These are phyloP conservation scores for Cirrhinus molitorella DNA, from an alignment of 2,797 vertebrate species.

Conservation along the genomic window DNA sequence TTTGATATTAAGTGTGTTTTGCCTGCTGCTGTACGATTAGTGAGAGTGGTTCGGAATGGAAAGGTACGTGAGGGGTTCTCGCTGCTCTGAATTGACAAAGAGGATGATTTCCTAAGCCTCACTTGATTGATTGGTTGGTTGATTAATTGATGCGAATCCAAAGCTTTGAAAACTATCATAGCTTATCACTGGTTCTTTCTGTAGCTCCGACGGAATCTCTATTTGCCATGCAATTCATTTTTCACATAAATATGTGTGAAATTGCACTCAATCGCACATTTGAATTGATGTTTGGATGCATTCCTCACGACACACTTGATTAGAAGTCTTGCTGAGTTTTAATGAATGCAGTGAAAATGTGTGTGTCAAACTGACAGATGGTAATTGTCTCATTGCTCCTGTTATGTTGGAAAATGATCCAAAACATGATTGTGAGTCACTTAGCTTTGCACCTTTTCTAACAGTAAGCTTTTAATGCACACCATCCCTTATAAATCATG, in stretches of 20 bases:
- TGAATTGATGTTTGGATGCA: slow-evolving; percentile 15
- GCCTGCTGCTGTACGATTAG: slow-evolving; percentile 76
- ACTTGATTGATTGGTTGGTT: background rate
- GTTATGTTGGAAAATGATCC: slow-evolving; percentile 27
- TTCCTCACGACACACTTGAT: slow-evolving; percentile 21
- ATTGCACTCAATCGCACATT: slow-evolving; percentile 5
- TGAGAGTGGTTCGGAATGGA: slow-evolving; percentile 77
- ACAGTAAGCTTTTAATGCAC: slow-evolving; percentile 14
- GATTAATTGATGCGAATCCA: background rate
- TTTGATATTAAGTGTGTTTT: slow-evolving; percentile 79
- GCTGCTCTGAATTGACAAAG: slow-evolving; percentile 46
- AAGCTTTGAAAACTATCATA: background rate
- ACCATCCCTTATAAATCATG: background rate
- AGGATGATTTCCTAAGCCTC: background rate
- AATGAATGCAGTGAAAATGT: slow-evolving; percentile 43
- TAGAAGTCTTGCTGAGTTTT: slow-evolving; percentile 34
- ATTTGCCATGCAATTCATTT: background rate
- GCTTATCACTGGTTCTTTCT: slow-evolving; percentile 22
- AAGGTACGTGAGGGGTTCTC: slow-evolving; percentile 68
- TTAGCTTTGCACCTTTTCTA: slow-evolving; percentile 36
- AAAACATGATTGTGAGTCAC: slow-evolving; percentile 20
- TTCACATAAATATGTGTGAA: slow-evolving; percentile 26
- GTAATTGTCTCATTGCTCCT: slow-evolving; percentile 32
- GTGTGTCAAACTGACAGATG: slow-evolving; percentile 44
- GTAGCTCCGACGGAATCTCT: background rate